Base-by-base conservation (phyloP, 1,140 invertebrate genomes). In the Anadara kagoshimensis region DNA sequence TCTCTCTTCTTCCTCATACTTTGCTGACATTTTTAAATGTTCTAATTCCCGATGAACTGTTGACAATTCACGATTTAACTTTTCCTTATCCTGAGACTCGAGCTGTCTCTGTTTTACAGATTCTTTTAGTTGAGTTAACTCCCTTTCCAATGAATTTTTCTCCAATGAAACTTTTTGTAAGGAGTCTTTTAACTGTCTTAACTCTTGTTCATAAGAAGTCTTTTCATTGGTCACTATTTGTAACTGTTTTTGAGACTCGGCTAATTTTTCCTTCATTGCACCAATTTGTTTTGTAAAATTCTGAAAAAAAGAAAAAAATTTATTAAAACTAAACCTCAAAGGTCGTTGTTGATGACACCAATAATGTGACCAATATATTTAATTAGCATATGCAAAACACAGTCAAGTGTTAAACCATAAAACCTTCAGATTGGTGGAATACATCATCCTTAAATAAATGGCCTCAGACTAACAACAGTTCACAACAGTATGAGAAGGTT, bases 1-100 rank as follows among this genome's bases (percentile, higher is more conserved):
- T 54, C 81, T 58, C 59, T 87, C 84, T 49, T 85, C 83, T 16
- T 64, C 73, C 5, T 75, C 76, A n/a, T 83, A 81, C 22, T 82
- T 79, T 45, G 74, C 57, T 1, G 81, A 73, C 12, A 73, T 76
- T 11, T 77, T 70, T 59, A 76, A 70, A 65, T 81, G 72, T 44
- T 83, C 78, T 24, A 80, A 56, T 63, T 83, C 76, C 11, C 79
- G 67, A 16, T 71, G 49, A 0, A 77, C 61, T 12, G 73, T 36
- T 43, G 83, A 78, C 11, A 83, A 71, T 65, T 83, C 82, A 44
- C 63, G 75, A 29, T 36, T 36, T 36, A 36, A 36, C 7, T 36
- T 36, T 36, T 36, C 29, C 14, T 61, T 69, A 29, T 75, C 73
- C 18, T 69, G 59, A 45, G 69, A 58, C 18, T 80, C 68, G 22